Percentiles rank a stretch among this genome's conserved stretches.
phyloP scores from a whole-genome alignment of 2,797 vertebrate species.

The Gymnoscopelus microlampas region DNA sequence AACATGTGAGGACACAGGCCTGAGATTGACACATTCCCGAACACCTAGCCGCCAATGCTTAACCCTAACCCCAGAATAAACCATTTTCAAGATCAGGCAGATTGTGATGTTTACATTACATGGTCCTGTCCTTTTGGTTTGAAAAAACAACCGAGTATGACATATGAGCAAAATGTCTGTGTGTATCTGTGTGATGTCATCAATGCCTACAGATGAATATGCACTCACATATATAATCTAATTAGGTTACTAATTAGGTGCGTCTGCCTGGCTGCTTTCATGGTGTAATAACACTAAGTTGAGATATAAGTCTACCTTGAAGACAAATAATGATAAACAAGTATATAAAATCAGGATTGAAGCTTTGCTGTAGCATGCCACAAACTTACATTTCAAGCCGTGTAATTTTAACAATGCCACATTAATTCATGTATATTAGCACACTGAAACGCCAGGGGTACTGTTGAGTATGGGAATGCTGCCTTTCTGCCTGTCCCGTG shows the following conservation, averaged over 20 bases:
- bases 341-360: background rate
- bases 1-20: constrained; percentile 1
- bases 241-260: constrained; percentile 36
- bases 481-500: background rate
- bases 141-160: background rate
- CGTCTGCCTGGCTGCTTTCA: constrained; percentile 7
- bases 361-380: constrained; percentile 1
- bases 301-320: background rate
- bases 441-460: background rate
- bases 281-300: background rate
- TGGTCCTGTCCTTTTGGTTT: too few relatives aligned
- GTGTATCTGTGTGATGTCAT: background rate
- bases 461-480: background rate
- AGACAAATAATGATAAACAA: background rate
- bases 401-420: background rate
- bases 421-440: background rate
- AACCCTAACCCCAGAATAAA: background rate
- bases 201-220: constrained; percentile 13
- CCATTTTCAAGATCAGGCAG: background rate
- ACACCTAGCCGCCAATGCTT: constrained; percentile 17
- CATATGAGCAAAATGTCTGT: background rate
- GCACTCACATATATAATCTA: constrained; percentile 40
- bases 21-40: background rate
- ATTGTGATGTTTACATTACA: too few relatives aligned
- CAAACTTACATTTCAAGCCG: background rate